Evolutionary conservation across 2,113 vertebrate species (phyloP).

Genomic region (Cynocephalus volans): DNA sequence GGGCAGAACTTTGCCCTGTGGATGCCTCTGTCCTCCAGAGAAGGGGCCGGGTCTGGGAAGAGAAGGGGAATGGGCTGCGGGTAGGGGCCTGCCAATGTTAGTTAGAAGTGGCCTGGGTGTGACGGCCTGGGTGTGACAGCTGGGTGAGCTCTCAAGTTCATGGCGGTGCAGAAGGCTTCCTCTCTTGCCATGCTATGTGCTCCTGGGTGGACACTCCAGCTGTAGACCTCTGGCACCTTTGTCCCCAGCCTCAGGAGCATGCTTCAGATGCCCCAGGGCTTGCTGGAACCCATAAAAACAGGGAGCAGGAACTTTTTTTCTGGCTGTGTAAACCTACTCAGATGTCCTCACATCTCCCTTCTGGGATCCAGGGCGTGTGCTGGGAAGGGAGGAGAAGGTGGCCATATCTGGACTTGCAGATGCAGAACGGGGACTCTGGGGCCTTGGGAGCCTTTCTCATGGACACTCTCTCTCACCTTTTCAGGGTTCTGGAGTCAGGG

Average conservation of each 20-base stretch:
- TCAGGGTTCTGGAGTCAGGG: too few species aligned
- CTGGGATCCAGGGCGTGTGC: neutral
- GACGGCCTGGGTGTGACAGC: too few species aligned
- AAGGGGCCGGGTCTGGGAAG: neutral
- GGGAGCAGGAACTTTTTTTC: neutral
- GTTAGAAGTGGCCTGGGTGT: too few species aligned
- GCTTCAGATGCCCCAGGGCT: rapidly evolving
- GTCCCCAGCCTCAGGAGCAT: neutral
- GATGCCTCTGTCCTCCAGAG: neutral
- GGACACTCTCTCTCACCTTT: neutral
- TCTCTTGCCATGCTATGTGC: neutral
- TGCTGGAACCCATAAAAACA: neutral
- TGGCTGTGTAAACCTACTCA: neutral
- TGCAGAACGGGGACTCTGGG: neutral
- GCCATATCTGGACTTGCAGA: rapidly evolving
- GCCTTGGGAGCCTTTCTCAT: rapidly evolving
- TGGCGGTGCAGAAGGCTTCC: neutral
- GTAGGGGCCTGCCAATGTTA: too few species aligned
- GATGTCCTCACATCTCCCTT: rapidly evolving
- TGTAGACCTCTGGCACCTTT: neutral
- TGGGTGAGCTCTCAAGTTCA: neutral
- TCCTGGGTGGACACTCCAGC: neutral
- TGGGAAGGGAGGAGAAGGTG: rapidly evolving
- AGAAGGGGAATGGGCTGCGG: neutral
- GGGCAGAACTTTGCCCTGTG: neutral